Conservation (phyloP, 2,888 invertebrate genomes). For the Drosophila merina region DNA sequence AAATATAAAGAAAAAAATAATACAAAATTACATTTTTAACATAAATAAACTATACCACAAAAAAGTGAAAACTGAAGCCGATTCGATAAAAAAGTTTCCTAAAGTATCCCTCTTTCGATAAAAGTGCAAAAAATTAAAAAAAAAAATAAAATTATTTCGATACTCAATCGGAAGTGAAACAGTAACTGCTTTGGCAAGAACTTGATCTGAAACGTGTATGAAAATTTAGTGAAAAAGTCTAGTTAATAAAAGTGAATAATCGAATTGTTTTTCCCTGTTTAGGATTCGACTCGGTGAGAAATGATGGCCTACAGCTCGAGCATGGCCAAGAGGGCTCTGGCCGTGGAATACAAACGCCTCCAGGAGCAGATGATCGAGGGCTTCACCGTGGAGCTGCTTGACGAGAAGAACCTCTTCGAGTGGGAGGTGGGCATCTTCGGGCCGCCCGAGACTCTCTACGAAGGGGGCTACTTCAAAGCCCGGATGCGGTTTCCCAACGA, state of each 20-base stretch:
- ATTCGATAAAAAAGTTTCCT: too few relatives aligned
- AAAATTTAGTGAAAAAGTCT: too few relatives aligned
- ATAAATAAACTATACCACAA: too few relatives aligned
- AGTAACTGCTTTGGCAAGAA: too few relatives aligned
- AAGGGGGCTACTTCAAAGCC: constrained; percentile 99
- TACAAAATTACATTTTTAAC: background rate
- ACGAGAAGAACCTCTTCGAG: constrained; percentile 99
- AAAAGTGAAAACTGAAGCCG: too few relatives aligned
- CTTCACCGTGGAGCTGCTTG: constrained; percentile 96
- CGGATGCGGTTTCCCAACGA: constrained; percentile 99
- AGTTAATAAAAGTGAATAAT: too few relatives aligned
- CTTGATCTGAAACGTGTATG: too few relatives aligned
- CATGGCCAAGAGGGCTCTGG: constrained; percentile 92
- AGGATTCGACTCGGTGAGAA: too few relatives aligned
- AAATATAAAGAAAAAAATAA: background rate
- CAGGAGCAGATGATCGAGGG: constrained; percentile 98
- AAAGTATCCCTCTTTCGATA: too few relatives aligned
- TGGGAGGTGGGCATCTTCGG: constrained; percentile 99
- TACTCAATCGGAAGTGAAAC: background rate
- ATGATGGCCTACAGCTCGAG: background rate
- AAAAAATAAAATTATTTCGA: background rate
- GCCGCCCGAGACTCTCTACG: constrained; percentile 98
- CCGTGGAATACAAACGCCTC: constrained; percentile 97
- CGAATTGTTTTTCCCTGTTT: too few relatives aligned
- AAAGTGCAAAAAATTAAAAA: background rate